These are phyloP conservation scores for Epinotia bilunana DNA, from an alignment of 2,888 invertebrate genomes.

Conservation along the genomic window DNA sequence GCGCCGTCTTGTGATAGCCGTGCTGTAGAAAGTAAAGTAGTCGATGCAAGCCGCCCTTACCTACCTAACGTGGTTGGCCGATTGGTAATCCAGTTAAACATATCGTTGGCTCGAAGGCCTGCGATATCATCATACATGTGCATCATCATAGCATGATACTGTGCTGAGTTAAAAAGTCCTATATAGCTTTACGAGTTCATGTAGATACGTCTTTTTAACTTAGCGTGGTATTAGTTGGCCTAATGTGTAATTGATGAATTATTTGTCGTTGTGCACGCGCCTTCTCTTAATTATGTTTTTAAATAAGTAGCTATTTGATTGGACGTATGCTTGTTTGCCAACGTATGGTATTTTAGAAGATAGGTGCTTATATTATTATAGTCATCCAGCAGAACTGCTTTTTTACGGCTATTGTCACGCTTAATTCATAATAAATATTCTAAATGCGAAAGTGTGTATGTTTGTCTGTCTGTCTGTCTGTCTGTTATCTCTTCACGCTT, in stretches of 20 bases:
- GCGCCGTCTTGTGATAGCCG: too few relatives aligned
- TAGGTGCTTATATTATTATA: neutral
- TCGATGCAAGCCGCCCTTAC: too few relatives aligned
- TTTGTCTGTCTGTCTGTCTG: too few relatives aligned
- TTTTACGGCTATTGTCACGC: too few relatives aligned
- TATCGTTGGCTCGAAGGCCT: conserved; percentile 17
- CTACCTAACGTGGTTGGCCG: too few relatives aligned
- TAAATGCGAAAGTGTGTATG: too few relatives aligned
- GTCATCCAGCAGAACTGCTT: too few relatives aligned
- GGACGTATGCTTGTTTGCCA: neutral
- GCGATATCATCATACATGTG: conserved; percentile 45
- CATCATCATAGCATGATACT: conserved; percentile 24
- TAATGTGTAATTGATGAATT: conserved; percentile 39
- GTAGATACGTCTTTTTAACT: neutral
- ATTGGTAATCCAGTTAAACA: conserved; percentile 25
- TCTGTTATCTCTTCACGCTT: too few relatives aligned
- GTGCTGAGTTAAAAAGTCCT: neutral
- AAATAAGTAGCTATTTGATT: neutral
- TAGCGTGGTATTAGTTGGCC: conserved; percentile 22
- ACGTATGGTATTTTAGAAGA: neutral
- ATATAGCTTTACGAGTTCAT: neutral
- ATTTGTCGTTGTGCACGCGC: conserved; percentile 37
- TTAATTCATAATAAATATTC: too few relatives aligned
- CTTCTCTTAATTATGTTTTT: neutral
- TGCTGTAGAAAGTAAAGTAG: too few relatives aligned